phyloP scores from a whole-genome alignment of 2,888 invertebrate species.

The Limnephilus auricula region DNA sequence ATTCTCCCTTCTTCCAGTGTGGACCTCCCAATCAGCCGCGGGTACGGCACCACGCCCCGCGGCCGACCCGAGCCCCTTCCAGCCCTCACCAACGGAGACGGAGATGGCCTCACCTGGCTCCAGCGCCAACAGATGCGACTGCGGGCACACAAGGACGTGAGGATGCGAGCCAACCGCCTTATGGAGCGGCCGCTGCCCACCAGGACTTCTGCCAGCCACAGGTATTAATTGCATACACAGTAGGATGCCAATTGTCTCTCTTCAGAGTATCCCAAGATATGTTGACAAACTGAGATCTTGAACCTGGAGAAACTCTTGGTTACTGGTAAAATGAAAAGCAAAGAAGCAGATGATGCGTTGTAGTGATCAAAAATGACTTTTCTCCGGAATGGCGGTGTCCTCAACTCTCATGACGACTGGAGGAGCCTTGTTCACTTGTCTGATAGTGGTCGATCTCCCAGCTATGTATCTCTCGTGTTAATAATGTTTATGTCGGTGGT shows the following conservation, averaged over 20 bases:
- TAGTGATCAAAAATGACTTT: too few species aligned
- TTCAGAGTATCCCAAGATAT: too few species aligned
- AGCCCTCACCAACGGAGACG: constrained; percentile 31
- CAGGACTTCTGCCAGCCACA: constrained; percentile 74
- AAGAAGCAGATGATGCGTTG: too few species aligned
- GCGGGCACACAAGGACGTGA: constrained; percentile 85
- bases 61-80: constrained; percentile 7
- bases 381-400: too few species aligned
- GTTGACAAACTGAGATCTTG: too few species aligned
- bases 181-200: constrained; percentile 80
- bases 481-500: background rate
- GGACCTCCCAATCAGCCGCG: constrained; percentile 41
- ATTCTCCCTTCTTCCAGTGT: constrained; percentile 46
- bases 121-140: constrained; percentile 90
- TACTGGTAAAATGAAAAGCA: too few species aligned
- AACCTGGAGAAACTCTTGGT: too few species aligned
- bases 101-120: constrained; percentile 84
- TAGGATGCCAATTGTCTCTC: too few species aligned
- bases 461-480: too few species aligned
- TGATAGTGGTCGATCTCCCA: too few species aligned
- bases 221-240: constrained; percentile 71
- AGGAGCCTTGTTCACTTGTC: too few species aligned
- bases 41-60: constrained; percentile 43
- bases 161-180: constrained; percentile 84
- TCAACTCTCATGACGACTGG: too few species aligned